phyloP scores from a whole-genome alignment of 2,888 invertebrate species.

The Rotaria macrura region DNA sequence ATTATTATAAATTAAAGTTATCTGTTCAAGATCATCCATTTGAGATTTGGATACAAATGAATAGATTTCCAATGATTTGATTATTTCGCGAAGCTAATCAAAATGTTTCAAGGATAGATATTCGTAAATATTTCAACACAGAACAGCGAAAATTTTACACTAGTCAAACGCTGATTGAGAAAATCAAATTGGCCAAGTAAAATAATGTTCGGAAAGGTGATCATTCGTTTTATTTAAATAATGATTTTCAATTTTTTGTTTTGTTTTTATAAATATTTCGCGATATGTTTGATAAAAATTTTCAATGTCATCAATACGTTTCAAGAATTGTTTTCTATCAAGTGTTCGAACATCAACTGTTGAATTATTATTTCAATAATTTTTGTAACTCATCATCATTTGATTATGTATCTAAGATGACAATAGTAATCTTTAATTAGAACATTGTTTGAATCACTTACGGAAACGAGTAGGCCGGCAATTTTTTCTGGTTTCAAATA shows the following conservation, averaged over 20 bases:
- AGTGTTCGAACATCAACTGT: slow-evolving; percentile 4
- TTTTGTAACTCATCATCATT: background rate
- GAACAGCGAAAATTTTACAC: too few relatives aligned
- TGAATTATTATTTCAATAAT: background rate
- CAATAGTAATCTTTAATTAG: too few relatives aligned
- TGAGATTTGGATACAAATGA: background rate
- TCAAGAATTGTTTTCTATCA: background rate
- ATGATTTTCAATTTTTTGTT: slow-evolving; percentile 5
- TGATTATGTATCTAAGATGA: background rate
- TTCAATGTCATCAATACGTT: background rate
- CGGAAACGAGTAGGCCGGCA: background rate
- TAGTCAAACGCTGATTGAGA: background rate
- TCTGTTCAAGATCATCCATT: background rate
- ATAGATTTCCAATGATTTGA: background rate
- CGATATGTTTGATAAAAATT: background rate
- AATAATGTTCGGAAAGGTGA: background rate
- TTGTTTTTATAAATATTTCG: background rate
- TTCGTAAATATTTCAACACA: too few relatives aligned
- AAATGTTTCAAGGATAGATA: too few relatives aligned
- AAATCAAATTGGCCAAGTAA: background rate
- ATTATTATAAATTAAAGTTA: background rate
- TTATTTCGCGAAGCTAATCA: background rate
- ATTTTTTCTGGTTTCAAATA: slow-evolving; percentile 1
- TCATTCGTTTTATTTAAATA: background rate
- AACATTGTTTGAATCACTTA: too few relatives aligned